Evolutionary conservation across 2,113 vertebrate species (phyloP).

Genomic region (Buteo buteo): DNA sequence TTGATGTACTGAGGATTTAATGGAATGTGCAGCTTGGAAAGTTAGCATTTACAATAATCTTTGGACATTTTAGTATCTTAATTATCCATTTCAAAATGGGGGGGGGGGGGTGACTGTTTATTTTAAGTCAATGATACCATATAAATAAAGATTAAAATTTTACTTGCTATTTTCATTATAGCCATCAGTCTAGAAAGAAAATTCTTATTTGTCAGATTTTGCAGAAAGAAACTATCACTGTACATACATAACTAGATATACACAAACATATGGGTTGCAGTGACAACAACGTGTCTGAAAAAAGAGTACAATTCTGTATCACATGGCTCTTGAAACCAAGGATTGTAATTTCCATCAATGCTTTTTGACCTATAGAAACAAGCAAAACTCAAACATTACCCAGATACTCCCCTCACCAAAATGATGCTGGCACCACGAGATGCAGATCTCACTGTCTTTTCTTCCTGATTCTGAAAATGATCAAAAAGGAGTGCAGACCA

Average conservation of each 20-base stretch:
- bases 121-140: background rate
- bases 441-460: background rate
- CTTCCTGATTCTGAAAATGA: background rate
- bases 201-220: background rate
- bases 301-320: background rate
- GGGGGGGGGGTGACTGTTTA: background rate
- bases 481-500: background rate
- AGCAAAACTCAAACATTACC: background rate
- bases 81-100: background rate
- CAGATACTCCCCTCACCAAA: background rate
- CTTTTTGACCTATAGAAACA: background rate
- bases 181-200: background rate
- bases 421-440: rapidly evolving
- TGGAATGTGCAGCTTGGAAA: background rate
- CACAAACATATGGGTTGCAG: background rate
- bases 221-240: background rate
- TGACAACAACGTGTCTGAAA: background rate
- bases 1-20: background rate
- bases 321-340: background rate
- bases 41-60: background rate
- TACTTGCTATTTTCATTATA: background rate
- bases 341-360: background rate
- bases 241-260: background rate
- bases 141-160: background rate
- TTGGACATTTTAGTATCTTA: background rate